phyloP scores from a whole-genome alignment of 2,888 invertebrate species.

The Oxyscelio sp. region DNA sequence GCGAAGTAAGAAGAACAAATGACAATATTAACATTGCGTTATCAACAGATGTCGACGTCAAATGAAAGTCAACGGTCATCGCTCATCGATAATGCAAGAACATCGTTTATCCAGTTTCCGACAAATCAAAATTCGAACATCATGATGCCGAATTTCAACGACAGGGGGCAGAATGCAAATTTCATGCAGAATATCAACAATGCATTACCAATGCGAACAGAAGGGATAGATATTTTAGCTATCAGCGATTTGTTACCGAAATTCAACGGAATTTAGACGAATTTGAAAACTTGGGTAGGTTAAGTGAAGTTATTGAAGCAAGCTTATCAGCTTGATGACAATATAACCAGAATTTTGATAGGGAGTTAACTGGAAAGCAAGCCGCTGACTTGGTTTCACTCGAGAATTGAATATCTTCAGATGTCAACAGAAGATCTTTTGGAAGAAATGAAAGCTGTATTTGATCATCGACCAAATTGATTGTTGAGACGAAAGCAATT shows the following conservation, averaged over 20 bases:
- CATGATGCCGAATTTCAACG: too few species aligned
- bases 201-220: too few species aligned
- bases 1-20: too few species aligned
- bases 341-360: not conserved
- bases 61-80: too few species aligned
- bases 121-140: too few species aligned
- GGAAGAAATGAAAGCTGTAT: not conserved
- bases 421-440: not conserved
- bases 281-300: not conserved
- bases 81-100: too few species aligned
- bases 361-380: not conserved
- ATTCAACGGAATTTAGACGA: not conserved
- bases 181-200: too few species aligned
- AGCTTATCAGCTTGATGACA: not conserved
- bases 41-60: too few species aligned
- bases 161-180: too few species aligned
- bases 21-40: too few species aligned
- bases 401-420: not conserved
- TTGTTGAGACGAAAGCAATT: not conserved
- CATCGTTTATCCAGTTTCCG: too few species aligned
- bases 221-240: not conserved
- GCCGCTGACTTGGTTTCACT: not conserved
- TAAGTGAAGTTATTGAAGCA: not conserved
- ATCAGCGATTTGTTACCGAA: not conserved
- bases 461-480: not conserved